Base-by-base conservation (phyloP, 2,888 invertebrate genomes). In the Tyria jacobaeae region DNA sequence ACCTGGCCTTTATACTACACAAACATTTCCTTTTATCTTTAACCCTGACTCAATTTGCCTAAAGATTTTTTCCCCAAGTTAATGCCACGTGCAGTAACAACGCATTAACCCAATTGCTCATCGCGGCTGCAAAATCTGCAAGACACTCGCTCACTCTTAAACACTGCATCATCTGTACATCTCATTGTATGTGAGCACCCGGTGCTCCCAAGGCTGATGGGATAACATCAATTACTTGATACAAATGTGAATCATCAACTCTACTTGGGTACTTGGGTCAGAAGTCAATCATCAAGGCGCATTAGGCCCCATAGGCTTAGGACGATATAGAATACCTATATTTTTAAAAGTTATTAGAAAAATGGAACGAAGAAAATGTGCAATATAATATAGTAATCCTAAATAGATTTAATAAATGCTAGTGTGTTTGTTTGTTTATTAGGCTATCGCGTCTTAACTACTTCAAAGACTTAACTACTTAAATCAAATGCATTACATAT, bases 211-310 rank as follows among this genome's bases (percentile, higher is more conserved):
- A 62, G 69, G 67, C 67, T 66, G 66, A 62, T 72, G 75, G 81
- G 82, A 81, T 78, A 78, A 68, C 63, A 69, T 65, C 76, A 84
- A 85, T 86, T 87, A 85, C 72, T 78, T 73, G 70, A 74, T 79
- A 68, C 73, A 66, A 75, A 71, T 70, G 66, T 82, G 82, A 81
- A 68, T 78, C 80, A 76, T 64, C 62, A 35, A 49, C 21, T 41
- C 41, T 17, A 21, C 47, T 53, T 68, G 71, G 87, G 86, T 87
- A 21, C 47, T 54, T 68, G 71, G 87, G 86, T 87, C 88, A 87
- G 66, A 75, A 80, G 89, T 87, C 80, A 88, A 88, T 73, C 56
- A 62, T 62, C 64, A 68, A 71, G 53, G 66, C 66, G 41, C 62
- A 15, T 44, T 53, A 57, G n/a, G n/a, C n/a, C n/a, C 52, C 69